phyloP scores from a whole-genome alignment of 2,888 invertebrate genomes.

The Thymelicus acteon region DNA sequence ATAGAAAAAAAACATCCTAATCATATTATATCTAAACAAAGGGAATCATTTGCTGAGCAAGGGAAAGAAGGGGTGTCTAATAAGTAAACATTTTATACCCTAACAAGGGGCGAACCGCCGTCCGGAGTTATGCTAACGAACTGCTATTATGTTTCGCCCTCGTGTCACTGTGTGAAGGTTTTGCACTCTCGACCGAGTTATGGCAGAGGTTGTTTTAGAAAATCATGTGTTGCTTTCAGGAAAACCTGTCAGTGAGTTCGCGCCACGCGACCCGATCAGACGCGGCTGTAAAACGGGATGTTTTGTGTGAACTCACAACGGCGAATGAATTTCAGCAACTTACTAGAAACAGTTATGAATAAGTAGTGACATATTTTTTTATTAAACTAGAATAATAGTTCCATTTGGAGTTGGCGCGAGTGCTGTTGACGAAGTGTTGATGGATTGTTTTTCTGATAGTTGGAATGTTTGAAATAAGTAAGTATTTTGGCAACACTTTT shows the following conservation, averaged over 20 bases:
- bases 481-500: constrained; percentile 49
- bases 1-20: constrained; percentile 2
- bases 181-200: constrained; percentile 81
- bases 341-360: constrained; percentile 9
- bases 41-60: constrained; percentile 19
- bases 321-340: constrained; percentile 35
- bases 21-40: constrained; percentile 24
- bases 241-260: constrained; percentile 59
- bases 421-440: constrained; percentile 51
- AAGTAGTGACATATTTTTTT: constrained; percentile 16
- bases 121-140: constrained; percentile 77
- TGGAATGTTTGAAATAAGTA: constrained; percentile 78
- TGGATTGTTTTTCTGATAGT: constrained; percentile 68
- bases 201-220: constrained; percentile 73
- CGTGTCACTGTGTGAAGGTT: constrained; percentile 84
- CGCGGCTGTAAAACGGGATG: constrained; percentile 48
- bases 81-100: constrained; percentile 73
- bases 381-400: constrained; percentile 45
- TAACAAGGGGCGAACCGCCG: constrained; percentile 60
- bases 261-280: constrained; percentile 57
- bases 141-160: constrained; percentile 76
- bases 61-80: constrained; percentile 56
- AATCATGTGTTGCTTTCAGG: constrained; percentile 78
- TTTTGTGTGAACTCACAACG: constrained; percentile 17
- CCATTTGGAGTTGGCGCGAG: constrained; percentile 48